Conservation (phyloP, 2,888 invertebrate species). For the Elmis aenea region DNA sequence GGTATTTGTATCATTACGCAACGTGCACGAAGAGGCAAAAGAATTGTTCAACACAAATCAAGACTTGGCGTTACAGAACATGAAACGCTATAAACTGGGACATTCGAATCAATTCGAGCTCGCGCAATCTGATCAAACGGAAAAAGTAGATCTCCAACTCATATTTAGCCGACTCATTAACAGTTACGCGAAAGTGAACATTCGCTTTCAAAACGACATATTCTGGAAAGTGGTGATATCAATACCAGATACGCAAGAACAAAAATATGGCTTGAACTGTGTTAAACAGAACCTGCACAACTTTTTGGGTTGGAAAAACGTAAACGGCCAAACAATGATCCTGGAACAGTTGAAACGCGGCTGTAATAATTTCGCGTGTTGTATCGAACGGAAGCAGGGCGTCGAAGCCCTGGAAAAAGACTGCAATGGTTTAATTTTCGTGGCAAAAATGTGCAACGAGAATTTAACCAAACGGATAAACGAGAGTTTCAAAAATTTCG, state of each 20-base stretch:
- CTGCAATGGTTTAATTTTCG: slow-evolving; percentile 39
- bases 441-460: slow-evolving; percentile 34
- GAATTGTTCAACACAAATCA: slow-evolving; percentile 48
- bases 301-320: slow-evolving; percentile 36
- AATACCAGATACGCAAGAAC: slow-evolving; percentile 50
- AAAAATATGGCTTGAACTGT: slow-evolving; percentile 34
- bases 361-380: slow-evolving; percentile 35
- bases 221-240: slow-evolving; percentile 62
- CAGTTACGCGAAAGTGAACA: slow-evolving; percentile 28
- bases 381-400: slow-evolving; percentile 36
- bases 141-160: slow-evolving; percentile 32
- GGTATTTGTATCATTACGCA: slow-evolving; percentile 49
- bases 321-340: slow-evolving; percentile 31
- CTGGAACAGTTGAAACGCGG: slow-evolving; percentile 32
- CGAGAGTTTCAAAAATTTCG: slow-evolving; percentile 9
- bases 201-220: slow-evolving; percentile 33
- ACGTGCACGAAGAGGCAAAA: slow-evolving; percentile 43
- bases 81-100: slow-evolving; percentile 50
- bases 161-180: slow-evolving; percentile 31
- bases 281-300: slow-evolving; percentile 23
- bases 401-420: slow-evolving; percentile 24
- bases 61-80: slow-evolving; percentile 44
- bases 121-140: slow-evolving; percentile 20
- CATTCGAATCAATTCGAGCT: slow-evolving; percentile 30
- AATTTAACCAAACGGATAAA: slow-evolving; percentile 30